These are phyloP conservation scores for Drosophila eohydei DNA, from an alignment of 2,888 invertebrate species.

Conservation along the genomic window DNA sequence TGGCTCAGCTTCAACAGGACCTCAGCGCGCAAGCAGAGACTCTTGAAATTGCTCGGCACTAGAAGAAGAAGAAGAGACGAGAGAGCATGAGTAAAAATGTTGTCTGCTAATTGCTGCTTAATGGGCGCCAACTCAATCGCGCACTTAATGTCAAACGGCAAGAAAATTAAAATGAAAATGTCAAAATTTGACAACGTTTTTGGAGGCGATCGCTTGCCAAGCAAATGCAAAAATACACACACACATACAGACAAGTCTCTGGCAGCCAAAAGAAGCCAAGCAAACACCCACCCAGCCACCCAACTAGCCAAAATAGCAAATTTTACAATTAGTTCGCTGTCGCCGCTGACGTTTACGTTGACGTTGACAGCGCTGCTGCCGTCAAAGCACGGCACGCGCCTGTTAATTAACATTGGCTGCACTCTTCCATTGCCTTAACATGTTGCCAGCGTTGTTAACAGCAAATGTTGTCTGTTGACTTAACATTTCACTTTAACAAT, in stretches of 20 bases:
- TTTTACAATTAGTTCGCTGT: constrained; percentile 61
- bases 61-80: constrained; percentile 39
- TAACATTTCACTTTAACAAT: not conserved
- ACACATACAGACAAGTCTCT: not conserved
- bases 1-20: constrained; percentile 87
- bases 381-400: constrained; percentile 47
- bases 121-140: constrained; percentile 14
- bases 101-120: constrained; percentile 19
- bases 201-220: constrained; percentile 46
- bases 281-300: not conserved
- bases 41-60: constrained; percentile 88
- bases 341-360: constrained; percentile 32
- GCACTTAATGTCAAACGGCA: constrained; percentile 60
- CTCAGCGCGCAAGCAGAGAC: constrained; percentile 88
- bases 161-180: constrained; percentile 57
- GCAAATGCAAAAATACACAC: constrained; percentile 35
- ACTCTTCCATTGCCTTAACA: not conserved
- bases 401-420: constrained; percentile 2
- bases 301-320: constrained; percentile 38
- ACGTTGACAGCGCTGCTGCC: constrained; percentile 21
- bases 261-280: constrained; percentile 6
- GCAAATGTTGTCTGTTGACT: constrained; percentile 1
- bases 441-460: constrained; percentile 11
- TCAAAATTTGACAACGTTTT: constrained; percentile 44
- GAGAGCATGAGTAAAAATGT: not conserved